These are phyloP conservation scores for Menidia menidia DNA, from an alignment of 2,797 vertebrate genomes.

Conservation along the genomic window DNA sequence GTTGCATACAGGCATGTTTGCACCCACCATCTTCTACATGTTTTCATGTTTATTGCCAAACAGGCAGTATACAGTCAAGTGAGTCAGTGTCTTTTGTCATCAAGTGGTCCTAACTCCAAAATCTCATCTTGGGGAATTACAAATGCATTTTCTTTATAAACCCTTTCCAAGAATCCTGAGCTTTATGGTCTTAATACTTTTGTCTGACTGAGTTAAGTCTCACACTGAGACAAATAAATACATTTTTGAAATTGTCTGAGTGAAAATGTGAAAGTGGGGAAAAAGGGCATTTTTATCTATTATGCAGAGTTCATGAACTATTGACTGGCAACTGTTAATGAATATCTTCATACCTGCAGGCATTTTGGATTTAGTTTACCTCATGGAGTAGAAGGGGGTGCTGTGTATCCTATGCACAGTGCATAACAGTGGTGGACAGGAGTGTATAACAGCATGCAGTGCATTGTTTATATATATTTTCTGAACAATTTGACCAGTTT, in stretches of 20 bases:
- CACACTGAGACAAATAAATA: too few relatives aligned
- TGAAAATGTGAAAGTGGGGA: too few relatives aligned
- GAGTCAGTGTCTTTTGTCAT: background rate
- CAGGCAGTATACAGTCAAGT: background rate
- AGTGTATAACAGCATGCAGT: conserved; percentile 19
- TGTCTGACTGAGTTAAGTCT: too few relatives aligned
- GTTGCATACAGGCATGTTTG: too few relatives aligned
- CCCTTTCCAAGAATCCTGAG: background rate
- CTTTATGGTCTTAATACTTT: background rate
- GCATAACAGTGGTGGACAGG: background rate
- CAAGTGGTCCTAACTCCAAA: background rate
- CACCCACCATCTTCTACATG: too few relatives aligned
- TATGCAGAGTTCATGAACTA: background rate
- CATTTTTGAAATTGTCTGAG: too few relatives aligned
- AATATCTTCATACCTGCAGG: background rate
- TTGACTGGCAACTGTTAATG: background rate
- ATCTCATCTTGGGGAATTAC: background rate
- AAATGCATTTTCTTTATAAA: background rate
- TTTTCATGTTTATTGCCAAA: background rate
- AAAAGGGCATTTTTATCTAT: background rate
- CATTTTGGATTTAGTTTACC: background rate
- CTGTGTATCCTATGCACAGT: background rate
- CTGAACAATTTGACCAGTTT: background rate
- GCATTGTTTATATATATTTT: background rate
- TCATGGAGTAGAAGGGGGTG: background rate